phyloP scores from a whole-genome alignment of 2,888 invertebrate species.

The Melinopterus prodromus region DNA sequence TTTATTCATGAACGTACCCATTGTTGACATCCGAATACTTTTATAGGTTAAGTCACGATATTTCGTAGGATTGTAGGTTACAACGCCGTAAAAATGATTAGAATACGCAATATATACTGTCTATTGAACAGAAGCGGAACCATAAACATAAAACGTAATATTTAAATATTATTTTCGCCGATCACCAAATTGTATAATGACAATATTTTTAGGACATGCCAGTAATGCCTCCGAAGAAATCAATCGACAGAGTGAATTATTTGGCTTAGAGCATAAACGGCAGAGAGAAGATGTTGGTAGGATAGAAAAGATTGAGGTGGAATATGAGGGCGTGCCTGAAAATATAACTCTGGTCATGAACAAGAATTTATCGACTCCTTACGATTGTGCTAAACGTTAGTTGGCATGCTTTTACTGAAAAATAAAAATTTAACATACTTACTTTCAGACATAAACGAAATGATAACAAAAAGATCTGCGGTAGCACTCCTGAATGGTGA shows the following conservation, averaged over 20 bases:
- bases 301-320: slow-evolving; percentile 90
- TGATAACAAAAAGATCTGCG: slow-evolving; percentile 74
- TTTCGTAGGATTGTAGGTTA: background rate
- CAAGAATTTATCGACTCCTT: slow-evolving; percentile 89
- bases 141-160: background rate
- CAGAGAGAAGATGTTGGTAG: slow-evolving; percentile 80
- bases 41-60: slow-evolving; percentile 4
- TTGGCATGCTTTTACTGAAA: slow-evolving; percentile 4
- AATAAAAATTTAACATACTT: slow-evolving; percentile 1
- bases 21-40: background rate
- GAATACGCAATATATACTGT: slow-evolving; percentile 4
- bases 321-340: slow-evolving; percentile 78
- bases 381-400: slow-evolving; percentile 90
- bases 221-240: slow-evolving; percentile 53
- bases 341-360: slow-evolving; percentile 87
- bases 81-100: background rate
- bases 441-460: slow-evolving; percentile 77
- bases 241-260: slow-evolving; percentile 73
- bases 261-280: slow-evolving; percentile 77
- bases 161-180: background rate
- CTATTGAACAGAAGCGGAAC: background rate
- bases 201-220: slow-evolving; percentile 42
- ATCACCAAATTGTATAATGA: background rate
- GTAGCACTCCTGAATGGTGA: slow-evolving; percentile 83
- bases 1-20: background rate